Conservation (phyloP, 1,140 invertebrate species). For the Microplitis mediator region DNA sequence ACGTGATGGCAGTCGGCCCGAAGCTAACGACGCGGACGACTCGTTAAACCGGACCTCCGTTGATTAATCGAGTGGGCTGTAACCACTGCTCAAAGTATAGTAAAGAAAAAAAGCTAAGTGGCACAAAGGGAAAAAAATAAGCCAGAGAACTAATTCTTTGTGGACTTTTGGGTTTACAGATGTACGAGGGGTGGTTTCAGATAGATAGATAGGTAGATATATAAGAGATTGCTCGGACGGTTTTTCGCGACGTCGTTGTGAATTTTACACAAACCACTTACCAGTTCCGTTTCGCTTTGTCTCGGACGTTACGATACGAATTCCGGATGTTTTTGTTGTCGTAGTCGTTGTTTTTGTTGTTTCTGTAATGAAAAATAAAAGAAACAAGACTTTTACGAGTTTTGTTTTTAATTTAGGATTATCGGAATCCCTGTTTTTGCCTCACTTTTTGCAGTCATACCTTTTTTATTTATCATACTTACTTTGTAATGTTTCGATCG, state of each 20-base stretch:
- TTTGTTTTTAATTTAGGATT: conserved; percentile 1
- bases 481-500: conserved; percentile 57
- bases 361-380: conserved; percentile 40
- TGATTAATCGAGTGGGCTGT: conserved; percentile 10
- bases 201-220: too few relatives aligned
- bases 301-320: conserved; percentile 43
- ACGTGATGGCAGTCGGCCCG: conserved; percentile 10
- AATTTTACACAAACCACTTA: conserved; percentile 37
- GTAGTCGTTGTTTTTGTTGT: conserved; percentile 45
- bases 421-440: conserved; percentile 1
- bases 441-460: neutral
- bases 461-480: conserved; percentile 19
- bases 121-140: too few relatives aligned
- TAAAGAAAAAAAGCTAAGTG: neutral
- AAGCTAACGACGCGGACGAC: conserved; percentile 17
- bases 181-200: too few relatives aligned
- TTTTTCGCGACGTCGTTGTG: neutral
- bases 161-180: too few relatives aligned
- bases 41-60: conserved; percentile 18
- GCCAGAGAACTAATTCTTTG: too few relatives aligned
- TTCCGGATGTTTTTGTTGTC: conserved; percentile 45
- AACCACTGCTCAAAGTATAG: neutral
- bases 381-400: neutral
- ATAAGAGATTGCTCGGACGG: too few relatives aligned
- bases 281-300: conserved; percentile 53